Base-by-base conservation (phyloP, 2,888 invertebrate genomes). In the Eupsilia transversa region DNA sequence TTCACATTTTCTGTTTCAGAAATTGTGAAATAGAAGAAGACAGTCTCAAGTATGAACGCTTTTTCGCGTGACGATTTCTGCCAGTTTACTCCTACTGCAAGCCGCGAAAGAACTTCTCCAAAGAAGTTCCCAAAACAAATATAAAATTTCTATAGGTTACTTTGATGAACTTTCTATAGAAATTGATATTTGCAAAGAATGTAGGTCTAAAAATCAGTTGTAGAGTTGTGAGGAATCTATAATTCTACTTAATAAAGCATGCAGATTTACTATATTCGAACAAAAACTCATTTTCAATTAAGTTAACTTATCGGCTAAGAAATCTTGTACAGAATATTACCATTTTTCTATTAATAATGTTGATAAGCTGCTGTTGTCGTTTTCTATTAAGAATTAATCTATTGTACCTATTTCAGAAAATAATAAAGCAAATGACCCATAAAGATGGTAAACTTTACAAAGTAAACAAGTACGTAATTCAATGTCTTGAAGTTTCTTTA, bases 391-490 rank as follows among this genome's bases (percentile, higher is more conserved):
- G 27, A 52, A 12, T 27, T 0, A 60, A 60, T 35, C n/a, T 35
- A 17, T n/a, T 20, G 7, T 46, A 20, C 20, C 7, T 7, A 6
- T 20, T 69, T 1, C n/a, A 27, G 23, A 56, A 30, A 71, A 30
- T 71, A 30, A 46, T 20, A 43, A 70, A 49, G 12, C 20, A 67
- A 63, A 49, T 49, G 14, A 57, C 49, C 49, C 43, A 7, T 30
- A 4, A 49, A 46, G 17, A 14, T 12, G 6, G 17, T 33, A 30
- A 78, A 60, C 17, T 64, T 35, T 27, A 38, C n/a, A 35, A 63
- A 66, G 54, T 70, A 70, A 67, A 79, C 74, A 83, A 70, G 79
- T 66, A 43, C 54, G 67, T 80, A 70, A 64, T 67, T 66, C 59
- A 74, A 57, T 38, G 35, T 56, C 33, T 38, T 63, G 54, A 70